Evolutionary conservation across 2,797 vertebrate species (phyloP).

Genomic region (Monodelphis domestica): DNA sequence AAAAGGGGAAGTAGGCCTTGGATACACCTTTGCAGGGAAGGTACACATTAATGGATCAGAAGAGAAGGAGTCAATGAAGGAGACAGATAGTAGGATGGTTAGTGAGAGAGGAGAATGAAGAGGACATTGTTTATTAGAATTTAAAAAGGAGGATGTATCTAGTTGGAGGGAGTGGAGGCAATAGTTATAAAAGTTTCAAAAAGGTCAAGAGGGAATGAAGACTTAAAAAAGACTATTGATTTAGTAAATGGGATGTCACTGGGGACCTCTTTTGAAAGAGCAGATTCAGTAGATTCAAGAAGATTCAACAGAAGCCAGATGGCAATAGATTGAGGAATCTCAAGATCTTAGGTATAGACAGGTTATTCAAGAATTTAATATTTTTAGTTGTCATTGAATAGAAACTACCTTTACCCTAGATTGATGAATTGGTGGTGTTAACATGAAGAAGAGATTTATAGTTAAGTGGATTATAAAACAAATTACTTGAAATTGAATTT

Average conservation of each 20-base stretch:
- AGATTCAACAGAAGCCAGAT: neutral
- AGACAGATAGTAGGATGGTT: neutral
- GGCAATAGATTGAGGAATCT: neutral
- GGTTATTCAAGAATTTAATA: conserved; percentile 15
- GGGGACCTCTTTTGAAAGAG: neutral
- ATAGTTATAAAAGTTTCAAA: neutral
- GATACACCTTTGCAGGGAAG: neutral
- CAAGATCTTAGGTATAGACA: conserved; percentile 15
- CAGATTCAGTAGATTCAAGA: neutral
- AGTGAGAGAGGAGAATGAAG: neutral
- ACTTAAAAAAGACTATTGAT: neutral
- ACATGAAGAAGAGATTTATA: neutral
- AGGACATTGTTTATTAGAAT: neutral
- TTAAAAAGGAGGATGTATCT: neutral
- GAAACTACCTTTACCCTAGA: conserved; percentile 22
- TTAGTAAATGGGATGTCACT: neutral
- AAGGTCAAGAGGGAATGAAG: neutral
- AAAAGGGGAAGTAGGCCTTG: neutral
- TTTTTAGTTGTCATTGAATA: conserved; percentile 20
- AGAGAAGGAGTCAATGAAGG: neutral
- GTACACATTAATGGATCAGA: neutral
- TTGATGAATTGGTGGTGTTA: conserved; percentile 10
- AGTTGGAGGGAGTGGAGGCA: neutral
- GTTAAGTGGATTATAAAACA: neutral
- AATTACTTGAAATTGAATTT: neutral